These are phyloP conservation scores for Campylomormyrus numenius DNA, from an alignment of 2,113 vertebrate species.

Conservation along the genomic window DNA sequence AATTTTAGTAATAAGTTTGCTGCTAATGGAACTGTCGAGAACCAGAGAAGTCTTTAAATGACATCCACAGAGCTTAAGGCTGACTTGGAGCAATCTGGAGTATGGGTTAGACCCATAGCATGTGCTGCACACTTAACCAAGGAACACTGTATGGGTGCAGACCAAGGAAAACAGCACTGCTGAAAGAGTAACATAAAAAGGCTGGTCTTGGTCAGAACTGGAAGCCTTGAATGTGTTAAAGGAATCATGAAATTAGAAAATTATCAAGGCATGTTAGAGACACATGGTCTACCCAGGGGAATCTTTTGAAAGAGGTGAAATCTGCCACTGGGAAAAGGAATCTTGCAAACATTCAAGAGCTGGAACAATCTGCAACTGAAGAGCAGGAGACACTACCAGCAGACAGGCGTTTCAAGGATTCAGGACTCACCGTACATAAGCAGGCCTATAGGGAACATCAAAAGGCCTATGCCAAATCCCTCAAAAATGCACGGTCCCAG, in stretches of 20 bases:
- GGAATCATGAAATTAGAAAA: not conserved
- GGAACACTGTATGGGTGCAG: not conserved
- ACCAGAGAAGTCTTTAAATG: not conserved
- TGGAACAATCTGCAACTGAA: not conserved
- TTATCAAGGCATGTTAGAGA: not conserved
- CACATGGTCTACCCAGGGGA: not conserved
- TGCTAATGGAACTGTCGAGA: not conserved
- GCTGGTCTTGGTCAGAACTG: not conserved
- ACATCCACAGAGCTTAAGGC: not conserved
- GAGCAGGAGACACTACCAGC: not conserved
- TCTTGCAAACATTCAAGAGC: not conserved
- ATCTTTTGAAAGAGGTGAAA: not conserved
- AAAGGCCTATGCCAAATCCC: too few relatives aligned
- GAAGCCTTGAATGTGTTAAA: not conserved
- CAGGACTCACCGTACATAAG: too few relatives aligned
- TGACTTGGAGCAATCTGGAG: not conserved
- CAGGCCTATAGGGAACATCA: too few relatives aligned
- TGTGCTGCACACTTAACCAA: not conserved
- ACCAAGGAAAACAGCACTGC: not conserved
- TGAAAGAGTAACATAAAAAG: not conserved
- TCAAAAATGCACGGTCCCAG: too few relatives aligned
- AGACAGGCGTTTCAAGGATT: not conserved
- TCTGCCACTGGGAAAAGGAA: not conserved
- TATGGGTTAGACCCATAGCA: not conserved
- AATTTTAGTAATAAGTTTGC: not conserved